Conservation (phyloP, 2,113 vertebrate species). For the Mus musculus region GRCm39 chr3:156494501-156495000, state of each 20-base stretch:
- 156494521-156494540: not conserved
- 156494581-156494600: not conserved
- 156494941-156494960: not conserved
- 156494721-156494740: not conserved
- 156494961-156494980: not conserved
- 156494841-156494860: not conserved
- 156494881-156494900: not conserved
- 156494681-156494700: conserved; percentile 1
- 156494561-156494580: not conserved
- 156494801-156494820: not conserved
- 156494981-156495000: not conserved
- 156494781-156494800: not conserved
- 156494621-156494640: not conserved
- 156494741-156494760: not conserved
- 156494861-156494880: not conserved
- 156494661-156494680: conserved; percentile 4
- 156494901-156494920: not conserved
- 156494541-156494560: not conserved
- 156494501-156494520: not conserved
- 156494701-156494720: not conserved
- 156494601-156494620: not conserved
- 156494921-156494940: not conserved
- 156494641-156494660: not conserved
- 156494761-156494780: not conserved
- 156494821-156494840: not conserved